Evolutionary conservation across 2,888 invertebrate genomes (phyloP), one percentile per base, ranked within the genome.

Genomic region (Lissonota sp.): DNA sequence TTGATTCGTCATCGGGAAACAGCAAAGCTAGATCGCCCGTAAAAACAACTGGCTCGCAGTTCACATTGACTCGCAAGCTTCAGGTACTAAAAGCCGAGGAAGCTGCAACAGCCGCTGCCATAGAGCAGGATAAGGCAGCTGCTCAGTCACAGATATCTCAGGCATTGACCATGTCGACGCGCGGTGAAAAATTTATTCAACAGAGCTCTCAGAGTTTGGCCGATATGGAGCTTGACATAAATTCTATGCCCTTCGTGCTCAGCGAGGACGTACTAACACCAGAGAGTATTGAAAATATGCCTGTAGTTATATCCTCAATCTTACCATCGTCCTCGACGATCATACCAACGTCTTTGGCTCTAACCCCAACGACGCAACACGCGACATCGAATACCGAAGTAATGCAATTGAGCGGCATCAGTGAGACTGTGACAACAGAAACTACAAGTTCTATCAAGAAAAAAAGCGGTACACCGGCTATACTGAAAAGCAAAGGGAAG

Each of bases 181-280:
- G 63, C 69, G 85, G 82, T 5, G 90, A 90, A 63, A 91, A 91
- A 73, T 88, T 84, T 58, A 88, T 90, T 67, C 90, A 90, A 72
- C 91, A 91, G 69, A 88, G 88, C 69, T 89, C 90, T 0, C 87
- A 89, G 14, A 89, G 88, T 67, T 49, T 91, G 7, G 89, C 88
- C 10, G 92, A 91, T 10, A 91, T 92, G 88, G 92, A 92, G 49
- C 95, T 96, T 84, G 96, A 96, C 89, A 96, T 96, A 46, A 95
- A 95, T 90, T 96, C 96, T 1, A 96, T 96, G 95, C 96, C 96
- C 0, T 95, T 96, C 82, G 95, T 96, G 4, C 90, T 96, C 55
- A 95, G 95, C 44, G 96, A 96, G 85, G 96, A 96, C 86, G 94
- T 95, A 53, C 91, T 96, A 77, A 95, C 95, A 0, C 94, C 95